A percentile compares a stretch with the other conserved stretches of the same genome.
Evolutionary conservation across 2,113 vertebrate genomes (phyloP).

Genomic region (Sebastes fasciatus): DNA sequence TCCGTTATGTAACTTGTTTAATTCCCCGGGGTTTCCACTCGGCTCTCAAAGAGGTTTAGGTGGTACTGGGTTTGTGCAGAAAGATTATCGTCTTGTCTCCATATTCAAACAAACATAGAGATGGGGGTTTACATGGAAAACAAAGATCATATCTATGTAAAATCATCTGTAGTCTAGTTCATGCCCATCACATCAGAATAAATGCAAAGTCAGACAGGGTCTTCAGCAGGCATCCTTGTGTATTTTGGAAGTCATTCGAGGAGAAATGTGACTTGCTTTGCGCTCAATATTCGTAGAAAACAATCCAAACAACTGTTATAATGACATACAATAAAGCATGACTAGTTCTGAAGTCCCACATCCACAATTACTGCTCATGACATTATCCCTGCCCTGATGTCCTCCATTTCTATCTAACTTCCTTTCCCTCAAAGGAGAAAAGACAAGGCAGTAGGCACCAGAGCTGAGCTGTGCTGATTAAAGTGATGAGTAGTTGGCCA

Average conservation of each 20-base stretch:
- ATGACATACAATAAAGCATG: background rate
- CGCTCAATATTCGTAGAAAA: background rate
- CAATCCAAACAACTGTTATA: background rate
- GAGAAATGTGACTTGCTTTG: background rate
- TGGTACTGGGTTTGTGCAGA: background rate
- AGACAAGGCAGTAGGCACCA: background rate
- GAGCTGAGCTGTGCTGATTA: constrained; percentile 29
- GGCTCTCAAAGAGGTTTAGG: background rate
- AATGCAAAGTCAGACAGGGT: background rate
- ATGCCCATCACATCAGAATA: background rate
- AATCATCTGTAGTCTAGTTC: background rate
- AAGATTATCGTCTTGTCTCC: background rate
- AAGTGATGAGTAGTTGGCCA: constrained; percentile 28
- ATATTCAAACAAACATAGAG: background rate
- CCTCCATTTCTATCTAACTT: constrained; percentile 18
- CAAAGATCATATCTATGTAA: background rate
- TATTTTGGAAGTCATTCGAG: background rate
- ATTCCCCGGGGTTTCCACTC: background rate
- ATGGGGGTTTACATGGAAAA: background rate
- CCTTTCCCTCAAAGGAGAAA: background rate
- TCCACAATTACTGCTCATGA: background rate
- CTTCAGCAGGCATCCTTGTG: background rate
- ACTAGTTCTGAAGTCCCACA: background rate
- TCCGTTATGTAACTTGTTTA: constrained; percentile 12
- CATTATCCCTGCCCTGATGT: background rate